Evolutionary conservation across 2,113 vertebrate genomes (phyloP).

Genomic region (Crotalus viridis): DNA sequence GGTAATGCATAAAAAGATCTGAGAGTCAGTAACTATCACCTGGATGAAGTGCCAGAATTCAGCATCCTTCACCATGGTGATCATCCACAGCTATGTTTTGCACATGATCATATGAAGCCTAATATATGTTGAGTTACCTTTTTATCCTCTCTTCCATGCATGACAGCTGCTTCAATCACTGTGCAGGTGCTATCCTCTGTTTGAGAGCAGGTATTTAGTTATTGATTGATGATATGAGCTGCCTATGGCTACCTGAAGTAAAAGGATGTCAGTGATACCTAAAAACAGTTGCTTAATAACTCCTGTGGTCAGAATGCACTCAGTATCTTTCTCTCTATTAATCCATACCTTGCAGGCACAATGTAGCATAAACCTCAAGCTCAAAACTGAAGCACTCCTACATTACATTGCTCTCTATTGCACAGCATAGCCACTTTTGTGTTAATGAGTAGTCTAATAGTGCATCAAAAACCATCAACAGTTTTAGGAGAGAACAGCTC

Average conservation of each 20-base stretch:
- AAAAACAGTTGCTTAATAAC: neutral
- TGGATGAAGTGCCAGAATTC: neutral
- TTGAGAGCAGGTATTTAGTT: neutral
- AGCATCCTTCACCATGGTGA: neutral
- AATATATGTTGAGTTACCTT: neutral
- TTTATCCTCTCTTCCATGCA: neutral
- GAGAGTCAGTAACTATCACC: neutral
- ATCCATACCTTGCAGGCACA: neutral
- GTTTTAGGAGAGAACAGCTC: neutral
- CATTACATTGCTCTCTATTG: neutral
- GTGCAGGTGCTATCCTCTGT: neutral
- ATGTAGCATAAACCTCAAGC: neutral
- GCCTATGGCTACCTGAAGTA: neutral
- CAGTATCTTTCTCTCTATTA: neutral
- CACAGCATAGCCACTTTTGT: neutral
- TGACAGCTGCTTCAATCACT: neutral
- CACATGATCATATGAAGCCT: neutral
- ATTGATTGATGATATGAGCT: neutral
- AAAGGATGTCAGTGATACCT: neutral
- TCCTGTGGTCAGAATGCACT: neutral
- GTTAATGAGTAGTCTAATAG: neutral
- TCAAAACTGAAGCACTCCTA: neutral
- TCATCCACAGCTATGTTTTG: neutral
- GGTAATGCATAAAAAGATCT: neutral
- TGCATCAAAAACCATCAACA: neutral